phyloP scores from a whole-genome alignment of 2,797 vertebrate species.

The Ceryle rudis region DNA sequence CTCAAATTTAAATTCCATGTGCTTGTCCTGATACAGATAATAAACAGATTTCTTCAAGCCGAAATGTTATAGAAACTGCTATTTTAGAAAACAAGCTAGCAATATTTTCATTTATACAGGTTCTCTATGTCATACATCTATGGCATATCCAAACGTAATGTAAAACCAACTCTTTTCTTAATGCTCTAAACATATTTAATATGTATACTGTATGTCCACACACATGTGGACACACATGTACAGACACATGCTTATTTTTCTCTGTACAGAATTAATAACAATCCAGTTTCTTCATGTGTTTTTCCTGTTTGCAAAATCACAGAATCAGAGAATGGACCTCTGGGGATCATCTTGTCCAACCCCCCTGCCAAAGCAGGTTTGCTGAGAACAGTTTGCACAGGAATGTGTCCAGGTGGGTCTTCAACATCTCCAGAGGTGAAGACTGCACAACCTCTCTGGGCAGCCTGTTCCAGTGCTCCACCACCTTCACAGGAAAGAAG shows the following conservation, averaged over 20 bases:
- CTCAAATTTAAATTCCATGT: background rate
- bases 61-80: background rate
- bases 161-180: fast-evolving
- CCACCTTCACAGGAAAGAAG: no score
- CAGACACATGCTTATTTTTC: background rate
- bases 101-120: background rate
- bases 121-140: background rate
- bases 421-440: no score
- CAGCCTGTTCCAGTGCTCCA: no score
- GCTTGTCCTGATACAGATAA: background rate
- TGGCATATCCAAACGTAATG: background rate
- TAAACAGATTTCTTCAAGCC: background rate
- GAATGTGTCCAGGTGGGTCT: no score
- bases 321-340: no score
- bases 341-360: no score
- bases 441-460: no score
- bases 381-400: no score
- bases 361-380: no score
- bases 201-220: background rate
- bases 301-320: background rate
- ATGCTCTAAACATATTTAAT: background rate
- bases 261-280: background rate
- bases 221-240: background rate
- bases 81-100: background rate
- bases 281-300: background rate